Conservation (phyloP, 1,140 invertebrate genomes). For the Apis laboriosa region DNA sequence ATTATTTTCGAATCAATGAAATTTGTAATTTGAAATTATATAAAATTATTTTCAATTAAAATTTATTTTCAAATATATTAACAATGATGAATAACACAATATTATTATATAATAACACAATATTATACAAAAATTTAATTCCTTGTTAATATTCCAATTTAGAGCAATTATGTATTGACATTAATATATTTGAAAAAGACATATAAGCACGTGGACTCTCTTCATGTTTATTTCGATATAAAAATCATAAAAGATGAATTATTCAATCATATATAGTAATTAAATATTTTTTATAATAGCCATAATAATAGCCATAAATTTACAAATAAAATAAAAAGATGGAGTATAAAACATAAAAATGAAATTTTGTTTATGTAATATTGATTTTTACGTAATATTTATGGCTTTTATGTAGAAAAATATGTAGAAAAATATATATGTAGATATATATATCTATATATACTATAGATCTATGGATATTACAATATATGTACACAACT, state of each 20-base stretch:
- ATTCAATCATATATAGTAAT: background rate
- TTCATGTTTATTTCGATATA: constrained; percentile 9
- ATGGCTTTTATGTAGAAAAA: too few species aligned
- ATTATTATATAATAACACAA: background rate
- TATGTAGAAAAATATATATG: too few species aligned
- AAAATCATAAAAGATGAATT: background rate
- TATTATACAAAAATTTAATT: background rate
- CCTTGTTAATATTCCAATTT: background rate
- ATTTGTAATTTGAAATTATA: background rate
- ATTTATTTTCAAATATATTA: background rate
- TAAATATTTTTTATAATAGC: too few species aligned
- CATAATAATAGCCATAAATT: too few species aligned
- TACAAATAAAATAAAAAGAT: too few species aligned
- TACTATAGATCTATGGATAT: too few species aligned
- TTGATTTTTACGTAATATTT: background rate
- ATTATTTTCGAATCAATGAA: background rate
- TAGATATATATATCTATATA: too few species aligned
- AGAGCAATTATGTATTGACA: background rate
- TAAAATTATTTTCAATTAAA: too few species aligned
- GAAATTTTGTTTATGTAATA: background rate
- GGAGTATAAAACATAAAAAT: background rate
- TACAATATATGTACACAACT: background rate
- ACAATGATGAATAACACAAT: too few species aligned
- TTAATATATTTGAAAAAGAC: background rate
- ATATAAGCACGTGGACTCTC: constrained; percentile 8